A percentile compares a stretch with the other conserved stretches of the same genome.
Evolutionary conservation across 2,888 invertebrate genomes (phyloP).

Genomic region (Onthophagus sagittarius): DNA sequence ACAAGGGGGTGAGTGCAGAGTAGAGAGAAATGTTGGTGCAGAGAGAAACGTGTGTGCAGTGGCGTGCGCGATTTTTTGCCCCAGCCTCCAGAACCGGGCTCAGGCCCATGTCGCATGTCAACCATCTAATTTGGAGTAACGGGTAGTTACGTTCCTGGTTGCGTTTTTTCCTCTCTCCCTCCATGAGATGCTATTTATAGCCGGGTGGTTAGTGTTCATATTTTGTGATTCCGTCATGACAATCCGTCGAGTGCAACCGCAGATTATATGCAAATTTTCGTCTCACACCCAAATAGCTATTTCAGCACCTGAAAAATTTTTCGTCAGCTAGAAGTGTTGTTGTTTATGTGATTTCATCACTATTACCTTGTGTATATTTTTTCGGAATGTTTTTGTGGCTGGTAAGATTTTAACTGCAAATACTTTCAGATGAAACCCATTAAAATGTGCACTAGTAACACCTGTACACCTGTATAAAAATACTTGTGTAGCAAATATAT

Average conservation of each 20-base stretch:
- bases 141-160: not conserved
- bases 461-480: no score
- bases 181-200: not conserved
- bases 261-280: not conserved
- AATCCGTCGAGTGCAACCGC: not conserved
- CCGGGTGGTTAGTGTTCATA: not conserved
- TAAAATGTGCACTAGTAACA: no score
- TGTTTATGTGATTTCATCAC: not conserved
- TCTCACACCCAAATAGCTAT: not conserved
- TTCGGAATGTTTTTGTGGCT: no score
- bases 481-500: no score
- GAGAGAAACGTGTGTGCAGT: not conserved
- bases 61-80: not conserved
- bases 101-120: constrained; percentile 5
- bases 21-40: not conserved
- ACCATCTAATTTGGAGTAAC: constrained; percentile 8
- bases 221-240: not conserved
- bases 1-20: not conserved
- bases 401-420: no score
- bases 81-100: not conserved
- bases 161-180: constrained; percentile 3
- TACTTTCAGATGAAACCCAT: no score
- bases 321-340: not conserved
- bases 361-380: no score
- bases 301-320: not conserved